A percentile compares a stretch with the other conserved stretches of the same genome.
Evolutionary conservation across 2,113 vertebrate species (phyloP).

Genomic region (Narcine bancroftii): DNA sequence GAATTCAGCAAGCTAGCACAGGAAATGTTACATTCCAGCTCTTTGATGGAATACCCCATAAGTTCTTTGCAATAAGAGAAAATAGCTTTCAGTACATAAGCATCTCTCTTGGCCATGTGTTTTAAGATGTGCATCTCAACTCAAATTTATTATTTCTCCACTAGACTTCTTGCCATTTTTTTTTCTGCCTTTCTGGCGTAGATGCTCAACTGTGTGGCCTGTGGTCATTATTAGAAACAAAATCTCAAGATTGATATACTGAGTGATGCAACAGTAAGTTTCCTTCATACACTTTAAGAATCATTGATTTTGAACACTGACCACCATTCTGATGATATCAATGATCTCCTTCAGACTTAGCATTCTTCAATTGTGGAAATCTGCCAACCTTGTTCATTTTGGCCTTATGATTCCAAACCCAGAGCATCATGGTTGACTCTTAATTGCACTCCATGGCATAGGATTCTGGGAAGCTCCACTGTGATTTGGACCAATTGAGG

Average conservation of each 20-base stretch:
- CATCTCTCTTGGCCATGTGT: background rate
- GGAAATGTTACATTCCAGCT: background rate
- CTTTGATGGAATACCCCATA: background rate
- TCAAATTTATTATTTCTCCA: background rate
- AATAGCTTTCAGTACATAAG: background rate
- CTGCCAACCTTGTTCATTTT: too few species aligned
- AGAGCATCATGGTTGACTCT: too few species aligned
- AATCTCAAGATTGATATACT: background rate
- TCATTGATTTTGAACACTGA: too few species aligned
- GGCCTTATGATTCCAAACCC: too few species aligned
- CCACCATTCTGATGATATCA: too few species aligned
- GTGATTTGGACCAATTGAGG: too few species aligned
- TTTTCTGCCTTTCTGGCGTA: background rate
- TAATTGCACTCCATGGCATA: too few species aligned
- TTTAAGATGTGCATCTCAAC: background rate
- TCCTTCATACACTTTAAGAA: too few species aligned
- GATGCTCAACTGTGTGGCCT: background rate
- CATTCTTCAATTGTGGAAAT: too few species aligned
- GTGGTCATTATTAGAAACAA: background rate
- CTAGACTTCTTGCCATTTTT: background rate
- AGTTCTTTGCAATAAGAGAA: background rate
- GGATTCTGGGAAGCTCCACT: too few species aligned
- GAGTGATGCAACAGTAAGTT: background rate
- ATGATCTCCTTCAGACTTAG: too few species aligned
- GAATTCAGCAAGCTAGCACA: background rate